Percentiles rank a stretch among this genome's conserved stretches.
Evolutionary conservation across 2,797 vertebrate species (phyloP).

Genomic region (Oophaga sylvatica): DNA sequence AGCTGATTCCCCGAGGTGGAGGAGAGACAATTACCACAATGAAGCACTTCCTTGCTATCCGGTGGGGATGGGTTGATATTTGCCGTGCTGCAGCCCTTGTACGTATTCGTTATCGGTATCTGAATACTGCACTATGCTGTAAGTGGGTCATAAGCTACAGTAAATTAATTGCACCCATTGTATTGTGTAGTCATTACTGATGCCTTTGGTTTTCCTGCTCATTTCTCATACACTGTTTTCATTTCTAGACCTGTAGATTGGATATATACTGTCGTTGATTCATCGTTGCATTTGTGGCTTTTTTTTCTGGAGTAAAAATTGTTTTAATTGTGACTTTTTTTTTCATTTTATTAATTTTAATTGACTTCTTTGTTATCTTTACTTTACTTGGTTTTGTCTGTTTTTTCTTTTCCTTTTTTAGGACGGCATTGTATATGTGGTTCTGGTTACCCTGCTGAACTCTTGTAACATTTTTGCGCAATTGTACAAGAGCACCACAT

Average conservation of each 20-base stretch:
- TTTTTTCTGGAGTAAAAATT: too few species aligned
- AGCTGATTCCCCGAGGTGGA: conserved; percentile 24
- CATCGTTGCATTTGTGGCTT: too few species aligned
- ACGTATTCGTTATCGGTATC: conserved; percentile 1
- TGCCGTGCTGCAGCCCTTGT: neutral
- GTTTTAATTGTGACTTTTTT: too few species aligned
- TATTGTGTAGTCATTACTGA: conserved; percentile 4
- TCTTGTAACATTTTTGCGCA: too few species aligned
- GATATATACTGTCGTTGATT: neutral
- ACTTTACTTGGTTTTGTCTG: too few species aligned
- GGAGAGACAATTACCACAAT: conserved; percentile 31
- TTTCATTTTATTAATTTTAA: too few species aligned
- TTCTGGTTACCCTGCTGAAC: too few species aligned
- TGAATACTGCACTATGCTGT: conserved; percentile 14
- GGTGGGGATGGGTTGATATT: neutral
- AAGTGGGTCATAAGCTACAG: conserved; percentile 35
- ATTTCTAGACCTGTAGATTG: neutral
- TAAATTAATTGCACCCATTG: conserved; percentile 29
- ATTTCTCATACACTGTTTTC: conserved; percentile 18
- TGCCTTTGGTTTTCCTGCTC: conserved; percentile 21
- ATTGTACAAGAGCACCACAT: too few species aligned
- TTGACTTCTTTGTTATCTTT: too few species aligned
- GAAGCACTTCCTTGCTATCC: neutral
- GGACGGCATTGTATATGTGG: too few species aligned
- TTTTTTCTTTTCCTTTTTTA: too few species aligned